phyloP scores from a whole-genome alignment of 2,113 vertebrate species.

The Leptobrachium ailaonicum region DNA sequence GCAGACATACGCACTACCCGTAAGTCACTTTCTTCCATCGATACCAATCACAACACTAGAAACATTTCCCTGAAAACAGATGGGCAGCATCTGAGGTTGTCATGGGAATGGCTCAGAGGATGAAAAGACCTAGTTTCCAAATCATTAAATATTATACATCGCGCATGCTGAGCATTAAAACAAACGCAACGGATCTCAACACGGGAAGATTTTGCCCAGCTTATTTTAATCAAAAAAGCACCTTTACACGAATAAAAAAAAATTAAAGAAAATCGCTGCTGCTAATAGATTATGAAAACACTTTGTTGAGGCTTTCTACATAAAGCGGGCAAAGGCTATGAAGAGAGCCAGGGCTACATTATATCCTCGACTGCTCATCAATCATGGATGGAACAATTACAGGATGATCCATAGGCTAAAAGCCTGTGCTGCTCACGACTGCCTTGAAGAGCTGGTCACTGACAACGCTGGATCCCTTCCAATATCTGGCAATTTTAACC shows the following conservation, averaged over 20 bases:
- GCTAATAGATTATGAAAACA: too few species aligned
- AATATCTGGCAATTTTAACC: constrained; percentile 65
- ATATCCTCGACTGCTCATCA: constrained; percentile 42
- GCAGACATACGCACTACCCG: neutral
- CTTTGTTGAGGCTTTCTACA: too few species aligned
- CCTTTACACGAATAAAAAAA: neutral
- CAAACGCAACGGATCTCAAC: neutral
- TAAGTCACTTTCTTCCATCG: neutral
- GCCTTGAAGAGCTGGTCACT: constrained; percentile 58
- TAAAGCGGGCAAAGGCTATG: too few species aligned
- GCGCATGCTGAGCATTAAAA: neutral
- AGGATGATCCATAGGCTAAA: constrained; percentile 58
- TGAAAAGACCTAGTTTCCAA: neutral
- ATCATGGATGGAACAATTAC: constrained; percentile 66
- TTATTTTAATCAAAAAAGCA: neutral
- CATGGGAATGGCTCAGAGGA: neutral
- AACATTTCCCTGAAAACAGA: constrained; percentile 10
- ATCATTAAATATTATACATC: neutral
- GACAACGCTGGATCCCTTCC: constrained; percentile 60
- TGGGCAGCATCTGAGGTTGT: neutral
- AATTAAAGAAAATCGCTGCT: too few species aligned
- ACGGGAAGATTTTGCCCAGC: neutral
- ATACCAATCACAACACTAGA: neutral
- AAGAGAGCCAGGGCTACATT: too few species aligned
- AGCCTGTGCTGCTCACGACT: constrained; percentile 63